phyloP scores from a whole-genome alignment of 2,888 invertebrate genomes.

The Spicauda simplicius region DNA sequence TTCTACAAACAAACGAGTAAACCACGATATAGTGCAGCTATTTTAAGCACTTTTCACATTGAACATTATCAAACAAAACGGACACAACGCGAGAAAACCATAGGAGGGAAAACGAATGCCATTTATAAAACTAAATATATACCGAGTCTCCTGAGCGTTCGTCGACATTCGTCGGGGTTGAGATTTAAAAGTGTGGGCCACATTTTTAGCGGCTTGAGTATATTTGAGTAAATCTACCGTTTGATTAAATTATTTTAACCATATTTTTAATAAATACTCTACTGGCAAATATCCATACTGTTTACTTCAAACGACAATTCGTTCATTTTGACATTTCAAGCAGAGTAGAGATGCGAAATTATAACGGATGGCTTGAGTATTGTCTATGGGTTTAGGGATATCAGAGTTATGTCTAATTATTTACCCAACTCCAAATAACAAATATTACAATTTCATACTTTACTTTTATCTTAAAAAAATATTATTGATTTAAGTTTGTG shows the following conservation, averaged over 20 bases:
- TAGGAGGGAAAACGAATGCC: conserved; percentile 84
- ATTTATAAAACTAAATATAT: conserved; percentile 81
- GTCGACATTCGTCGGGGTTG: conserved; percentile 95
- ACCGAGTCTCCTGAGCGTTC: conserved; percentile 94
- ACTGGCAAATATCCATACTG: conserved; percentile 85
- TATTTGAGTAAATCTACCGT: conserved; percentile 62
- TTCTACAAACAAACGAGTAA: conserved; percentile 86
- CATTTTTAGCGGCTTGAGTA: conserved; percentile 68
- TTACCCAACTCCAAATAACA: neutral
- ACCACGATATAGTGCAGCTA: conserved; percentile 46
- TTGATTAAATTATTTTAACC: conserved; percentile 71
- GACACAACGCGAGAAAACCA: conserved; percentile 68
- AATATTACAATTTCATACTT: neutral
- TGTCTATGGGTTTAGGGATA: conserved; percentile 65
- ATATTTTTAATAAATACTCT: conserved; percentile 77
- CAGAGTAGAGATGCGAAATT: conserved; percentile 55
- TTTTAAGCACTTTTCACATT: conserved; percentile 44
- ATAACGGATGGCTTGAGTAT: conserved; percentile 60
- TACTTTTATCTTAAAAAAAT: neutral
- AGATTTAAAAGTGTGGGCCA: conserved; percentile 91
- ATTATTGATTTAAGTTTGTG: too few relatives aligned
- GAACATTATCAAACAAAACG: conserved; percentile 53
- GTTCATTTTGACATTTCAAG: conserved; percentile 81
- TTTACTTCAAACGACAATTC: conserved; percentile 85
- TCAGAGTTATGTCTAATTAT: conserved; percentile 39